These are phyloP conservation scores for Apamea epomidion DNA, from an alignment of 2,888 invertebrate genomes.

Conservation along the genomic window DNA sequence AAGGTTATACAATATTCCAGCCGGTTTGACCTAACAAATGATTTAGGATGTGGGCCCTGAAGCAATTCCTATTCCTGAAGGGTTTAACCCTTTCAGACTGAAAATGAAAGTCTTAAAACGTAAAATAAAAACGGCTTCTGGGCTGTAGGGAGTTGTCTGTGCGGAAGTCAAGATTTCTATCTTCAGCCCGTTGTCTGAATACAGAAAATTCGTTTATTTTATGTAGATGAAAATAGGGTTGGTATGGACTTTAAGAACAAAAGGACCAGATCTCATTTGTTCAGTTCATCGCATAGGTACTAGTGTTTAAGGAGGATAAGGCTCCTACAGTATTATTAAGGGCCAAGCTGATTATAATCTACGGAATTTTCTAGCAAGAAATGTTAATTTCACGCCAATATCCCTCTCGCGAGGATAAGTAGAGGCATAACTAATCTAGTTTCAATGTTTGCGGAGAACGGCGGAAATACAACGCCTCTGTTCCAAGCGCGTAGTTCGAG, in stretches of 20 bases:
- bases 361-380: neutral
- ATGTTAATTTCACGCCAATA: neutral
- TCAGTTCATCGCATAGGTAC: neutral
- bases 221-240: slow-evolving; percentile 18
- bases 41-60: slow-evolving; percentile 36
- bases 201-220: slow-evolving; percentile 27
- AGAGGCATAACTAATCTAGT: slow-evolving; percentile 28
- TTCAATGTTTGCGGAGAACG: slow-evolving; percentile 45
- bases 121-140: slow-evolving; percentile 23
- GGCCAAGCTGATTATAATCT: neutral
- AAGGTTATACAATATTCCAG: slow-evolving; percentile 31
- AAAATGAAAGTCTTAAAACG: slow-evolving; percentile 24
- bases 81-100: slow-evolving; percentile 33
- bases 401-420: slow-evolving; percentile 22
- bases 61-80: slow-evolving; percentile 49
- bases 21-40: slow-evolving; percentile 37
- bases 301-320: neutral
- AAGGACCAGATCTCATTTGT: neutral
- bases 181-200: slow-evolving; percentile 17
- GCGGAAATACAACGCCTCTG: slow-evolving; percentile 30
- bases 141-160: slow-evolving; percentile 30
- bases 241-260: neutral
- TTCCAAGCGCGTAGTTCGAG: slow-evolving; percentile 34
- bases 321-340: neutral
- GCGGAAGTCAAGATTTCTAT: slow-evolving; percentile 43